Evolutionary conservation across 2,113 vertebrate genomes (phyloP).

Genomic region (Phyllopteryx taeniolatus): DNA sequence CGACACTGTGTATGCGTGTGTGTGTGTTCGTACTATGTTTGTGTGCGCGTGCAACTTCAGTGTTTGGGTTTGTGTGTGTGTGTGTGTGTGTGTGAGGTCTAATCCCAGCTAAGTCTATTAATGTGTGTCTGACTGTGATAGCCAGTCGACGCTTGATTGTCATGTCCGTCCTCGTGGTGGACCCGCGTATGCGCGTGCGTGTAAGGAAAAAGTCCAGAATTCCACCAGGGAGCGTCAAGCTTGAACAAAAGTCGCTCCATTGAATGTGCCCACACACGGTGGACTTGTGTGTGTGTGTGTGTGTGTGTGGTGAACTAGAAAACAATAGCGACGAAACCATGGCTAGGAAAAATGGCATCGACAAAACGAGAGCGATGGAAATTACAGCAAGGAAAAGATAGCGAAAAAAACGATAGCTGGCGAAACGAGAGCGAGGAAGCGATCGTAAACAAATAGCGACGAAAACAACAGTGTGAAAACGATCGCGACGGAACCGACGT

Average conservation of each 20-base stretch:
- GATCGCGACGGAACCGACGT: background rate
- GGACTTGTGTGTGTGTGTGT: background rate
- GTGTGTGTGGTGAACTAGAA: background rate
- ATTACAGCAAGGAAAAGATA: background rate
- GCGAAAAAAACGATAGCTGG: background rate
- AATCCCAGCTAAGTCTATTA: conserved; percentile 60
- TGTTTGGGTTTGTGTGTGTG: conserved; percentile 20
- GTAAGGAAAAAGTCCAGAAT: conserved; percentile 12
- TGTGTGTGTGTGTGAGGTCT: conserved; percentile 41
- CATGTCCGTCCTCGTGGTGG: conserved; percentile 31
- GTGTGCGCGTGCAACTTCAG: conserved; percentile 2
- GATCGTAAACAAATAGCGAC: background rate
- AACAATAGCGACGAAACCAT: background rate
- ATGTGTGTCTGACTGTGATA: conserved; percentile 60
- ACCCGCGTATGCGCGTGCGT: background rate
- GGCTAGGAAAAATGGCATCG: background rate
- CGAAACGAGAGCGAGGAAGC: no score
- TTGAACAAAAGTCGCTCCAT: conserved; percentile 47
- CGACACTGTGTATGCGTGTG: conserved; percentile 11
- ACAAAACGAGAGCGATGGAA: background rate
- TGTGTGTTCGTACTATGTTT: conserved; percentile 22
- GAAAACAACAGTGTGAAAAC: background rate
- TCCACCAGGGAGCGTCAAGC: conserved; percentile 38
- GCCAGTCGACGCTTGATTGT: conserved; percentile 55
- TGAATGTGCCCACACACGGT: conserved; percentile 24